Base-by-base conservation (phyloP, 2,113 vertebrate genomes). In the Neolamprologus toae region DNA sequence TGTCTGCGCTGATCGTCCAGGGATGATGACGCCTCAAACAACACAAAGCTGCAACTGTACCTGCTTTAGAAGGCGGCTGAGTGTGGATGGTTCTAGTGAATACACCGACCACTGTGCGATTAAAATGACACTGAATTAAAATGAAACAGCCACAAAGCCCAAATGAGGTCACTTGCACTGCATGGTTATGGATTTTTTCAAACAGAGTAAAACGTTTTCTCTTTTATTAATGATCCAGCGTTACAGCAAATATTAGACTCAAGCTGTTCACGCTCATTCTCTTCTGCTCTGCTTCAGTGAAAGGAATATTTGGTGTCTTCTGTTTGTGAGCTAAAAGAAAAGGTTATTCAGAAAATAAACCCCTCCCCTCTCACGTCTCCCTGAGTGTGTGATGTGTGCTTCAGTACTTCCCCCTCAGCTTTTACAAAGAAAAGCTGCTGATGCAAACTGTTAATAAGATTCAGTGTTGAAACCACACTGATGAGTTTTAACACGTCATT, bases 191-290 rank as follows among this genome's bases (percentile, higher is more conserved):
- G 1, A n/a, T 66, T 66, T 37, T 66, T 66, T 66, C 0, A n/a
- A 2, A 37, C 19, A 12, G 10, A 66, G 0, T 66, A 3, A 37
- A 11, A 2, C 0, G 0, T 66, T 66, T 66, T 66, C 31, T 35
- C 59, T 66, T 66, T 66, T n/a, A 66, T 2, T 37, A 66, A 21
- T 35, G 10, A 21, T 13, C 19, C 33, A 5, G 33, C 1, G 2
- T 13, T 66, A 37, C 31, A 37, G 10, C 6, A 66, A 66, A 66
- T 66, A 66, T 37, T 35, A 5, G 61, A 3, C 7, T 66, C 4
- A 35, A 35, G 31, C 59, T 35, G 59, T 35, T 66, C 17, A n/a
- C 4, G 31, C 61, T 66, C 31, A 66, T 17, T 35, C 61, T 66
- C 1, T 66, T 0, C 61, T 66, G 61, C 33, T 66, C 33, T 13